phyloP scores from a whole-genome alignment of 2,888 invertebrate genomes.

The Caenorhabditis imperialis region DNA sequence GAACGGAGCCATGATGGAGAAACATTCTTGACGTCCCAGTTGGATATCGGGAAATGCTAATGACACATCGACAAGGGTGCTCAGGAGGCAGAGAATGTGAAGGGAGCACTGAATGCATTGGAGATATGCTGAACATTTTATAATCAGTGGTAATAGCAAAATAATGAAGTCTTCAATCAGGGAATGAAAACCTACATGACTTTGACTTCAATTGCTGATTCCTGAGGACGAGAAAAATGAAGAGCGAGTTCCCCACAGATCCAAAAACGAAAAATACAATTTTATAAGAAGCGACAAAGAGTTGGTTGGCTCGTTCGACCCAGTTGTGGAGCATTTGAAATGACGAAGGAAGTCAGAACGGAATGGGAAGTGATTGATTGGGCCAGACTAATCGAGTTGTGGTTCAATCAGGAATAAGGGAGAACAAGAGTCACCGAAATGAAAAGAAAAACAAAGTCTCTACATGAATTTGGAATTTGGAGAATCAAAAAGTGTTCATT shows the following conservation, averaged over 20 bases:
- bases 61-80: slow-evolving; percentile 12
- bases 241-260: slow-evolving; percentile 13
- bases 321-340: slow-evolving; percentile 19
- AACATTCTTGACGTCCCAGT: slow-evolving; percentile 8
- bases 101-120: slow-evolving; percentile 25
- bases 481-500: too few species aligned
- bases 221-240: slow-evolving; percentile 1
- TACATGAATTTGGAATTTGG: too few species aligned
- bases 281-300: slow-evolving; percentile 14
- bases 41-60: slow-evolving; percentile 17
- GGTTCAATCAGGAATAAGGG: too few species aligned
- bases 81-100: slow-evolving; percentile 13
- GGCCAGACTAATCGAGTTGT: too few species aligned
- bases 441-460: too few species aligned
- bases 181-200: slow-evolving; percentile 1
- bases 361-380: too few species aligned
- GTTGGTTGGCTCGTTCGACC: slow-evolving; percentile 19
- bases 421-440: too few species aligned
- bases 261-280: slow-evolving; percentile 12
- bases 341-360: too few species aligned
- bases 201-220: slow-evolving; percentile 7
- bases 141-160: background rate
- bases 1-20: slow-evolving; percentile 14
- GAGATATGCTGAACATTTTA: slow-evolving; percentile 5
- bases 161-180: background rate